phyloP scores from a whole-genome alignment of 2,113 vertebrate species.

The Bambusicola thoracicus region DNA sequence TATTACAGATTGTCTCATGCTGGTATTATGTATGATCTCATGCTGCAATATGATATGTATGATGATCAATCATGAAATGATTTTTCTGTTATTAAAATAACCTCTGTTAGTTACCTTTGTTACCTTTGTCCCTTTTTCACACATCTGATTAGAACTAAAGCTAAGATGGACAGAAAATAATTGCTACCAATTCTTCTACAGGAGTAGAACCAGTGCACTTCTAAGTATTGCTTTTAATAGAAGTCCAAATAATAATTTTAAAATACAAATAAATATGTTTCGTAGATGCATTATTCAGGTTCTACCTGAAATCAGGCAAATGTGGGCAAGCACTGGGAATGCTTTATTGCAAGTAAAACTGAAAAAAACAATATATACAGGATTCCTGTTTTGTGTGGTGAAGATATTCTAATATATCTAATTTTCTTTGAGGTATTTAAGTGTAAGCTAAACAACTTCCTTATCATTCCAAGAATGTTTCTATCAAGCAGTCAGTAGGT shows the following conservation, averaged over 20 bases:
- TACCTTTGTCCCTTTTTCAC: slow-evolving; percentile 41
- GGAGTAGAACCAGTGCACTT: background rate
- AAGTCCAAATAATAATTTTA: background rate
- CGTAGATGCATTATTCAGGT: background rate
- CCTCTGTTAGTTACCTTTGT: slow-evolving; percentile 44
- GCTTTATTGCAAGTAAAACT: background rate
- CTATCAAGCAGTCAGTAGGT: background rate
- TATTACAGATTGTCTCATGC: slow-evolving; percentile 23
- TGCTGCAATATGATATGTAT: background rate
- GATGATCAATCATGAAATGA: slow-evolving; percentile 55
- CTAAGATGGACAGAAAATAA: slow-evolving; percentile 55
- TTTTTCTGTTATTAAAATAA: slow-evolving; percentile 60
- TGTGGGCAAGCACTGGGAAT: background rate
- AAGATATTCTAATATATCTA: background rate
- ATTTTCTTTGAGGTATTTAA: background rate
- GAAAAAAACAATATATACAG: background rate
- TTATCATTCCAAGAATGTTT: background rate
- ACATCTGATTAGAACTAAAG: slow-evolving; percentile 30
- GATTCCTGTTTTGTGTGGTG: background rate
- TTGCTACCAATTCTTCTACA: slow-evolving; percentile 14
- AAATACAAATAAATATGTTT: background rate
- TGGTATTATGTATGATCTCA: slow-evolving; percentile 16
- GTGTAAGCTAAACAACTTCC: background rate
- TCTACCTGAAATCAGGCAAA: background rate
- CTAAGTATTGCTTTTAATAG: background rate